These are phyloP conservation scores for Xenops minutus DNA, from an alignment of 2,797 vertebrate species.

Conservation along the genomic window DNA sequence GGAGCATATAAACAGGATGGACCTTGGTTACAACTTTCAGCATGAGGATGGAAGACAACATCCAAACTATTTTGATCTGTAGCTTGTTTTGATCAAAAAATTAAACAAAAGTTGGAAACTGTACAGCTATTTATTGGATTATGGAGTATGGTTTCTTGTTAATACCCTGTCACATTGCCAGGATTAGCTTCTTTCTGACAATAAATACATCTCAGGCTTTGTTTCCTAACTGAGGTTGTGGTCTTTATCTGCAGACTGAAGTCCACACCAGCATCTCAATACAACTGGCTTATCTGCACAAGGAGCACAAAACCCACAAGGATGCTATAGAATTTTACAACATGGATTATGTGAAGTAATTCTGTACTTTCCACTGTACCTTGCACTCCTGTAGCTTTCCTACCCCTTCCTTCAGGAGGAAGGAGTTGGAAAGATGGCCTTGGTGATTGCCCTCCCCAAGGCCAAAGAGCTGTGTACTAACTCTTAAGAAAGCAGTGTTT, in stretches of 20 bases:
- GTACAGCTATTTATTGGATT: not conserved
- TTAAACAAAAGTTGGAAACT: not conserved
- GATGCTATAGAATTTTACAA: not conserved
- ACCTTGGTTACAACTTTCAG: not conserved
- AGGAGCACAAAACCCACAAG: not conserved
- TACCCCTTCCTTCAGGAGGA: accelerated
- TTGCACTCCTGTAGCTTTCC: not conserved
- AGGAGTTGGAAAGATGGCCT: not conserved
- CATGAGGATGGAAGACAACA: not conserved
- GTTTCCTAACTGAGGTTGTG: not conserved
- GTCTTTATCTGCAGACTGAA: not conserved
- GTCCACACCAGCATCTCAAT: not conserved
- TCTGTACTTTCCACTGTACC: not conserved
- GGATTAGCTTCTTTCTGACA: not conserved
- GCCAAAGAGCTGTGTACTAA: not conserved
- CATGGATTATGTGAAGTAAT: not conserved
- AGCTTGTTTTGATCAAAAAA: not conserved
- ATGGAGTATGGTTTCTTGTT: not conserved
- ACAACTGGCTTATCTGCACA: not conserved
- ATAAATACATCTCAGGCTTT: not conserved
- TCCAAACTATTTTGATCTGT: not conserved
- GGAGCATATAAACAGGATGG: not conserved
- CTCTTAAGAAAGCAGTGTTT: not conserved
- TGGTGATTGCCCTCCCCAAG: not conserved
- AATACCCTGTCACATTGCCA: not conserved